phyloP scores from a whole-genome alignment of 2,797 vertebrate genomes.

The Acipenser oxyrinchus region DNA sequence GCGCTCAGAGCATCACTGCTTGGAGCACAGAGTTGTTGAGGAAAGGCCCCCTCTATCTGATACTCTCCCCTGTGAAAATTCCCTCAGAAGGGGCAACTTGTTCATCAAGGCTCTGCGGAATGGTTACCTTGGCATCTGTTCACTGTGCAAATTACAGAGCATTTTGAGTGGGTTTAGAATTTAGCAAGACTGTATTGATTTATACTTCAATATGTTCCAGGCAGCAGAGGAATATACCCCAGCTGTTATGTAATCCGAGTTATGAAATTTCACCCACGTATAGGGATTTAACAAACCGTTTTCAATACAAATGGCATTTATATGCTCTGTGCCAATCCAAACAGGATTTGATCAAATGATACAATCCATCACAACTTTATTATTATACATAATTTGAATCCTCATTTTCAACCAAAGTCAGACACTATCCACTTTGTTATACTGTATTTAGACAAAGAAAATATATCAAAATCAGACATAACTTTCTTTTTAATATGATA shows the following conservation, averaged over 20 bases:
- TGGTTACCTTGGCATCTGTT: slow-evolving; percentile 18
- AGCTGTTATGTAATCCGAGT: background rate
- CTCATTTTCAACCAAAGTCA: too few relatives aligned
- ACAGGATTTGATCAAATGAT: too few relatives aligned
- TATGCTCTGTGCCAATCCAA: too few relatives aligned
- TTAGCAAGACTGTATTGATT: background rate
- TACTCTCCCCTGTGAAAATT: slow-evolving; percentile 2
- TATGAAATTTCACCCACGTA: background rate
- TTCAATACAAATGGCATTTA: too few relatives aligned
- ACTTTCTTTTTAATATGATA: too few relatives aligned
- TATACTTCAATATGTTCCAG: background rate
- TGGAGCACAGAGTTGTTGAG: background rate
- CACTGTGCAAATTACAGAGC: slow-evolving; percentile 7
- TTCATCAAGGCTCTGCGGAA: slow-evolving; percentile 11
- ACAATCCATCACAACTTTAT: too few relatives aligned
- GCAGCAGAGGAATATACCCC: background rate
- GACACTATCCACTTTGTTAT: too few relatives aligned
- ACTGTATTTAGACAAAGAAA: too few relatives aligned
- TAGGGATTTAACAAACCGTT: too few relatives aligned
- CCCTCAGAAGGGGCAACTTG: slow-evolving; percentile 3
- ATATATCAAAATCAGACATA: too few relatives aligned
- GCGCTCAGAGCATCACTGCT: background rate
- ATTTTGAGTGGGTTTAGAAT: too few relatives aligned
- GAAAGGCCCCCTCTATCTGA: background rate
- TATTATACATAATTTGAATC: too few relatives aligned